phyloP scores from a whole-genome alignment of 2,113 vertebrate species.

The Leiothrix lutea region DNA sequence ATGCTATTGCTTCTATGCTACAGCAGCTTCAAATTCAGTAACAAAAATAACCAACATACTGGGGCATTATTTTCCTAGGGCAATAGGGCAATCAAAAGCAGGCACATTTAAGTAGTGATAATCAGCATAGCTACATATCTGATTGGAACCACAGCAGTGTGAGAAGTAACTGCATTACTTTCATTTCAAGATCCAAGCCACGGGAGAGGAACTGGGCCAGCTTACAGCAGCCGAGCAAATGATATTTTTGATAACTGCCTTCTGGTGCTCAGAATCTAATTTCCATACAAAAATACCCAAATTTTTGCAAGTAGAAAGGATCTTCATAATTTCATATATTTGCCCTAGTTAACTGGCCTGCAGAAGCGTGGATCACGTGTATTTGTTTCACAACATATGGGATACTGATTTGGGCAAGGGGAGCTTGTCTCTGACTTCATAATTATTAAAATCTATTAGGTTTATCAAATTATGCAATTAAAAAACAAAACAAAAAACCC shows the following conservation, averaged over 20 bases:
- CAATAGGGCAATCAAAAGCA: neutral
- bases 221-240: neutral
- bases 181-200: neutral
- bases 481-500: neutral
- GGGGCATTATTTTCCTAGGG: neutral
- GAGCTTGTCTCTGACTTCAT: neutral
- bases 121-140: neutral
- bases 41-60: neutral
- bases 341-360: neutral
- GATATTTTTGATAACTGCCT: constrained; percentile 44
- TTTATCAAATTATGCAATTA: neutral
- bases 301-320: neutral
- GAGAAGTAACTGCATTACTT: neutral
- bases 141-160: neutral
- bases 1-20: neutral
- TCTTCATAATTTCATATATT: neutral
- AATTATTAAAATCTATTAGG: neutral
- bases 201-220: neutral
- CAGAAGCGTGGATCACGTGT: neutral
- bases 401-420: neutral
- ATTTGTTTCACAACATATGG: neutral
- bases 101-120: neutral
- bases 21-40: neutral
- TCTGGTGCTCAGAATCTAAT: constrained; percentile 27
- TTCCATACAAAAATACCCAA: neutral